Evolutionary conservation across 1,140 invertebrate genomes (phyloP), one percentile per base, ranked within the genome.

Genomic region (Gryon sp.): DNA sequence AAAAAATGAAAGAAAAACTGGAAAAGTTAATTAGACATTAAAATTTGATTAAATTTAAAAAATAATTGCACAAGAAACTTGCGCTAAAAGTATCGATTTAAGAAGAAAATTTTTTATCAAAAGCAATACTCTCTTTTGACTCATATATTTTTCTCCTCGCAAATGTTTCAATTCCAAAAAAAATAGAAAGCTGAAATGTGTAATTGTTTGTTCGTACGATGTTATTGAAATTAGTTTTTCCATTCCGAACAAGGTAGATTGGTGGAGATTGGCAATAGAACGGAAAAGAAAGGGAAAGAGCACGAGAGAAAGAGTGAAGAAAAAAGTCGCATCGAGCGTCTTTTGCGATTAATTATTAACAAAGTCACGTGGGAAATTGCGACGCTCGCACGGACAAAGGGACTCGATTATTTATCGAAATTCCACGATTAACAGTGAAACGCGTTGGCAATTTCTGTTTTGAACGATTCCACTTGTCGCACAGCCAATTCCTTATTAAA

Each of bases 381-480:
- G n/a, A 40, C 22, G 14, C 1, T 50, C 14, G 4, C 11, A 30
- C 32, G 24, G 15, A 63, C 45, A 48, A 63, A 50, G 41, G 32
- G 20, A 20, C 24, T 32, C 46, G 22, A 65, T 48, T 52, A 46
- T 63, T 63, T 48, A 48, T 68, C 30, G 40, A 57, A 68, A 57
- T 68, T 68, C n/a, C 15, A n/a, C 40, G 40, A 59, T 59, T 59
- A 45, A 20, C 16, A 26, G 48, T 38, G 32, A 22, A 53, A 38
- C 32, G 34, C 20, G 48, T 38, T 2, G 30, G 6, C 19, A 38
- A 24, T 38, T 14, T 12, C 19, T 16, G n/a, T 36, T 45, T 34
- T 41, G 24, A 57, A 46, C 26, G 34, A 41, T 41, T 48, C 32
- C 19, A 62, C 48, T 62, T 48, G 20, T 38, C 30, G 32, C 11